Conservation (phyloP, 2,113 vertebrate genomes). For the Callorhinus ursinus region DNA sequence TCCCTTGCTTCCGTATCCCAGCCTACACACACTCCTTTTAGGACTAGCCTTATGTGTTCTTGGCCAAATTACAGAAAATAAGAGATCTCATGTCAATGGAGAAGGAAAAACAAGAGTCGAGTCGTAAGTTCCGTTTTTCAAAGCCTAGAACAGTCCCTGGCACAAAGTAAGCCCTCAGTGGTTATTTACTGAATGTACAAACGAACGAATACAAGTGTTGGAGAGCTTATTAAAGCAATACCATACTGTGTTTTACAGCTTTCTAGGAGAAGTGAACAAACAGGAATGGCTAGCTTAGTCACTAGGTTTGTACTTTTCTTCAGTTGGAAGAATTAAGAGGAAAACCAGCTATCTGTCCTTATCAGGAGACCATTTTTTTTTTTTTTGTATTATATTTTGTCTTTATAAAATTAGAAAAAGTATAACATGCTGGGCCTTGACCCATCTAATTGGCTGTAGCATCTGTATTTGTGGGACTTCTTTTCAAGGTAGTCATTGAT, state of each 20-base stretch:
- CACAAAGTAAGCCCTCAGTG: background rate
- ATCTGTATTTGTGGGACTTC: background rate
- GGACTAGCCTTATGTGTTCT: background rate
- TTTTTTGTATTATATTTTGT: background rate
- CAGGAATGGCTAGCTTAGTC: background rate
- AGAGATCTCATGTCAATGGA: background rate
- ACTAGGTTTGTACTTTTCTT: background rate
- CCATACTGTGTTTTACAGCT: background rate
- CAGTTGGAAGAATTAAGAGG: background rate
- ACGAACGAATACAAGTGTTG: background rate
- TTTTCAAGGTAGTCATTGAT: background rate
- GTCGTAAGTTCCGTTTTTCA: background rate
- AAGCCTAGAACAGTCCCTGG: background rate
- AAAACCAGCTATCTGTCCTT: background rate
- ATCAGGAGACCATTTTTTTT: background rate
- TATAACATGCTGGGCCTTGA: background rate
- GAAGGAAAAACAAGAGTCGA: background rate
- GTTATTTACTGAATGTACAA: background rate
- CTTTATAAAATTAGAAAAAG: background rate
- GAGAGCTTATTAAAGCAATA: background rate
- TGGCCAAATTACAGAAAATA: background rate
- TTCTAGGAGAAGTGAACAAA: background rate
- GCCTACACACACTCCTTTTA: background rate
- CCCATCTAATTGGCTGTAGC: background rate
- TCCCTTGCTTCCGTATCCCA: background rate